phyloP scores from a whole-genome alignment of 1,140 invertebrate species.

The Atta texana region DNA sequence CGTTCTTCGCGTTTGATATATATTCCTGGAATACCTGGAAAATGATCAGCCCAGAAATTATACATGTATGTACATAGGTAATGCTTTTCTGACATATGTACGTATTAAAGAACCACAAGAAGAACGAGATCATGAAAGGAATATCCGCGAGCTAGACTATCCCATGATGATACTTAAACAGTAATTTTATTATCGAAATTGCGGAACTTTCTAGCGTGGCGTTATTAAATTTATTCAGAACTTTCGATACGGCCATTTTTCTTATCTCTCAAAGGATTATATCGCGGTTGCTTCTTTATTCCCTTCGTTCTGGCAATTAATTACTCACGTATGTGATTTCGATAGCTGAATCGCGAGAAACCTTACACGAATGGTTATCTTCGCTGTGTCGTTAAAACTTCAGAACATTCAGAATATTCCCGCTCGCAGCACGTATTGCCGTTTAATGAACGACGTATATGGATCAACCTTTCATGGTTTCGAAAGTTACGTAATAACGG shows the following conservation, averaged over 20 bases:
- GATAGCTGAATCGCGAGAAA: slow-evolving; percentile 19
- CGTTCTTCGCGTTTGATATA: background rate
- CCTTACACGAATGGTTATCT: slow-evolving; percentile 2
- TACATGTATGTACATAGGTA: background rate
- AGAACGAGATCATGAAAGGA: slow-evolving; percentile 46
- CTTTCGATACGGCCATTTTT: slow-evolving; percentile 62
- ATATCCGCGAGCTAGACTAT: slow-evolving; percentile 45
- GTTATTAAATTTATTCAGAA: slow-evolving; percentile 75
- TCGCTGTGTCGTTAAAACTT: slow-evolving; percentile 42
- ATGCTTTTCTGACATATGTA: background rate
- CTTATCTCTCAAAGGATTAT: slow-evolving; percentile 32
- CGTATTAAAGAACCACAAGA: background rate
- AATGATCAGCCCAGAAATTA: slow-evolving; percentile 5
- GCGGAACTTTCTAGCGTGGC: slow-evolving; percentile 40
- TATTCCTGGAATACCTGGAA: background rate
- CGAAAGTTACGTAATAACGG: slow-evolving; percentile 57
- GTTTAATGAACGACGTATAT: slow-evolving; percentile 52
- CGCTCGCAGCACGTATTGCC: background rate
- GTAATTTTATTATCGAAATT: slow-evolving; percentile 70
- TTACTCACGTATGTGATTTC: slow-evolving; percentile 54
- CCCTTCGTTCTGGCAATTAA: slow-evolving; percentile 60
- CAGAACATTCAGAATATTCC: background rate
- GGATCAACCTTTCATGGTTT: slow-evolving; percentile 24
- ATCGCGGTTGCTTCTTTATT: slow-evolving; percentile 13
- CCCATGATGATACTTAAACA: slow-evolving; percentile 60